Evolutionary conservation across 2,113 vertebrate genomes (phyloP), one percentile per base, ranked within the genome.

Genomic region (Struthio camelus): DNA sequence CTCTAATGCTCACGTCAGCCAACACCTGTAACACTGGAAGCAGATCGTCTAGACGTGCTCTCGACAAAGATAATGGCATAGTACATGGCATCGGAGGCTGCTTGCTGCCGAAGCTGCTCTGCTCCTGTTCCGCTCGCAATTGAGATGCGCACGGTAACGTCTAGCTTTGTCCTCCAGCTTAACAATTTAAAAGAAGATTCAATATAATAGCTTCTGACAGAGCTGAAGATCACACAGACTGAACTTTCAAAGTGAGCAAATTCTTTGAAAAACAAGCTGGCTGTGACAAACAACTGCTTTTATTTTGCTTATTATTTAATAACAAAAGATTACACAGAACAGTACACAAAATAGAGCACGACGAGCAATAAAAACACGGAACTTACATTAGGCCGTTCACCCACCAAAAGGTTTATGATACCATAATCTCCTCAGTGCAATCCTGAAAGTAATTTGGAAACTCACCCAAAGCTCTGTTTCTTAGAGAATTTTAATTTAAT

Each of bases 231-330:
- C 94, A 85, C 94, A 97, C 93, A 95, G 92, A 94, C 85, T 97
- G 84, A 97, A 95, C 89, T 97, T 96, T 93, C 96, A 96, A 97
- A 97, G 93, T 16, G 58, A 96, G 78, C 80, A 94, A 89, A 91
- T 87, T 82, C 91, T 44, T 69, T 34, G 93, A 46, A 85, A 95
- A 97, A 79, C 87, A 87, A 94, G 90, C 91, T 83, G 79, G 81
- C 92, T 96, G 80, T 96, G 95, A 93, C 75, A 95, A 97, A 97
- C 95, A 96, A 92, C 91, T 77, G 92, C 53, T 97, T 95, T 92
- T 97, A 92, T 93, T 97, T 94, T 95, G 88, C 79, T 96, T 96
- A 96, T 97, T 95, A 92, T 95, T 97, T 96, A 96, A 95, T 91
- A 93, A 91, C 64, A 85, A 85, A 96, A 93, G 93, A 96, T 89